Conservation (phyloP, 2,797 vertebrate species). For the Salmo trutta region DNA sequence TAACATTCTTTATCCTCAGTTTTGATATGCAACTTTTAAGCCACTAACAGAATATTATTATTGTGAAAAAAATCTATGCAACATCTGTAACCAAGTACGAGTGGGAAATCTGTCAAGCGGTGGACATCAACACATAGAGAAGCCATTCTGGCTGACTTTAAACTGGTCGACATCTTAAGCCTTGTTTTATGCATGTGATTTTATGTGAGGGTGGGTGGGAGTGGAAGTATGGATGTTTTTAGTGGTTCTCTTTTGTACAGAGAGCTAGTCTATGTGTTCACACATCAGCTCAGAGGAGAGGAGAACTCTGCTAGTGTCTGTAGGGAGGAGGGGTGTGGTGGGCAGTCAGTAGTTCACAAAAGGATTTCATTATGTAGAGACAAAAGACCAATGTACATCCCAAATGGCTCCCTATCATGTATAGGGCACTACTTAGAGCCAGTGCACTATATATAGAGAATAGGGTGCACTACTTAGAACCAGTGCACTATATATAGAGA, state of each 20-base stretch:
- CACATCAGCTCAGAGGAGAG: constrained; percentile 48
- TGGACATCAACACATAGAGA: constrained; percentile 39
- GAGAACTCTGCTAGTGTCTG: constrained; percentile 42
- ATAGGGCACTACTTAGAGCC: no score
- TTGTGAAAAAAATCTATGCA: constrained; percentile 27
- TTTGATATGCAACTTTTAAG: constrained; percentile 41
- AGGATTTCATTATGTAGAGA: constrained; percentile 32
- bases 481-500: no score
- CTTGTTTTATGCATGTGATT: constrained; percentile 60
- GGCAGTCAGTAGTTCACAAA: constrained; percentile 36
- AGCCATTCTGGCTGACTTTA: constrained; percentile 49
- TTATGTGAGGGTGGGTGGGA: constrained; percentile 57
- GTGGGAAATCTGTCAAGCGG: constrained; percentile 16
- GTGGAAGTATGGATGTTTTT: constrained; percentile 57
- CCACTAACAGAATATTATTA: constrained; percentile 39
- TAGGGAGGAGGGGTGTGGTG: constrained; percentile 43
- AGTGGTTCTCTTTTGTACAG: background rate
- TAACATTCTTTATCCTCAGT: constrained; percentile 43
- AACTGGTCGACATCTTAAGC: constrained; percentile 70
- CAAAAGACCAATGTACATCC: constrained; percentile 24
- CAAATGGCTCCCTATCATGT: background rate
- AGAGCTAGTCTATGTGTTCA: constrained; percentile 43
- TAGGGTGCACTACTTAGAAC: no score
- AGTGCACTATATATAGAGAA: no score
- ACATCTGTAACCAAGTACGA: constrained; percentile 30